Evolutionary conservation across 2,888 invertebrate genomes (phyloP).

Genomic region (Thyatira batis): DNA sequence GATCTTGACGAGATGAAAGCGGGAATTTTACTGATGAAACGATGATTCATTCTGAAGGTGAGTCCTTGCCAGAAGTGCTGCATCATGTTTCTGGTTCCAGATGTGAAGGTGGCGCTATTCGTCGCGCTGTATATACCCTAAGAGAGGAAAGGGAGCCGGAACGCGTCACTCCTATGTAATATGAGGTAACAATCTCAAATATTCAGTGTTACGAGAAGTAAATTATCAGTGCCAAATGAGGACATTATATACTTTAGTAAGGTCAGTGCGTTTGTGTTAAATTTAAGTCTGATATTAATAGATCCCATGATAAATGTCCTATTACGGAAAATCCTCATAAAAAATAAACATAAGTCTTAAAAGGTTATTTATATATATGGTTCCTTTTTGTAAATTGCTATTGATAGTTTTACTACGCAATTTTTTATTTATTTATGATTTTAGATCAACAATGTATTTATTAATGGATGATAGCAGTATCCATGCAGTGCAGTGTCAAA

Average conservation of each 20-base stretch:
- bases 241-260: not conserved
- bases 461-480: too few relatives aligned
- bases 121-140: constrained; percentile 67
- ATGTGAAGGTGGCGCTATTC: constrained; percentile 64
- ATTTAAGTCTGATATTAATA: not conserved
- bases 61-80: constrained; percentile 74
- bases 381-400: not conserved
- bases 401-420: too few relatives aligned
- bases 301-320: not conserved
- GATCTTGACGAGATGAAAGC: constrained; percentile 78
- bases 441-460: too few relatives aligned
- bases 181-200: not conserved
- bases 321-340: not conserved
- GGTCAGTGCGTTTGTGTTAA: not conserved
- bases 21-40: constrained; percentile 71
- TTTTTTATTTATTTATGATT: too few relatives aligned
- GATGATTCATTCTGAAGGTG: constrained; percentile 67
- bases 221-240: not conserved
- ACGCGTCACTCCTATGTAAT: constrained; percentile 60
- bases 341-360: not conserved
- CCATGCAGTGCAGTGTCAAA: too few relatives aligned
- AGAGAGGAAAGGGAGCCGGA: constrained; percentile 70
- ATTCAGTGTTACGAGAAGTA: constrained; percentile 9
- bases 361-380: not conserved
- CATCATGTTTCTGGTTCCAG: constrained; percentile 68